Percentiles rank a stretch among this genome's conserved stretches.
Conservation (phyloP, 2,888 invertebrate species). For the Drosophila nigricruria region DNA sequence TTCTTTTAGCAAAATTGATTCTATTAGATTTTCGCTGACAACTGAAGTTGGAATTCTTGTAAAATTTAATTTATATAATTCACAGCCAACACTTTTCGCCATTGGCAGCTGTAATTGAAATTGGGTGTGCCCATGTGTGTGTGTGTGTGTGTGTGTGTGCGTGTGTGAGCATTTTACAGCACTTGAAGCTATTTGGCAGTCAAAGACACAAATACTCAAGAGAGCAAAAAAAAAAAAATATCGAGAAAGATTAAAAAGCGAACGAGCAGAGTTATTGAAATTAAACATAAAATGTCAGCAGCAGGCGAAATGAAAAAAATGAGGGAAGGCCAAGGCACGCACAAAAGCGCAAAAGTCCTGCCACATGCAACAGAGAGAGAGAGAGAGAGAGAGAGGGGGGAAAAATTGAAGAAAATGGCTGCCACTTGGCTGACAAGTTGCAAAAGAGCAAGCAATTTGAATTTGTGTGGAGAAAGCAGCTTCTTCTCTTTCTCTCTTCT, state of each 20-base stretch:
- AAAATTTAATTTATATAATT: slow-evolving; percentile 68
- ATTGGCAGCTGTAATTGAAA: slow-evolving; percentile 78
- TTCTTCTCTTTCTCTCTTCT: not conserved
- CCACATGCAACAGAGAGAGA: slow-evolving; percentile 58
- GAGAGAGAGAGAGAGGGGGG: not conserved
- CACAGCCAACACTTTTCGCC: slow-evolving; percentile 66
- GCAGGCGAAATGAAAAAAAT: slow-evolving; percentile 50
- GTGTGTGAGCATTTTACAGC: slow-evolving; percentile 40
- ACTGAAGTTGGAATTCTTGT: slow-evolving; percentile 33
- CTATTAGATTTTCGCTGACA: slow-evolving; percentile 35
- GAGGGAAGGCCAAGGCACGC: slow-evolving; percentile 60
- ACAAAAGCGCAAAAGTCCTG: slow-evolving; percentile 76
- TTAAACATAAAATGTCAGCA: slow-evolving; percentile 81
- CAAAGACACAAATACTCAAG: slow-evolving; percentile 62
- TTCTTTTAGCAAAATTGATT: not conserved
- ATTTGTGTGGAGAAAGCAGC: slow-evolving; percentile 52
- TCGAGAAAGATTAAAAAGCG: slow-evolving; percentile 55
- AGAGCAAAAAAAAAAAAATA: slow-evolving; percentile 9
- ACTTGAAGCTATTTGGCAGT: slow-evolving; percentile 71
- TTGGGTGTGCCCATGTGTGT: slow-evolving; percentile 9
- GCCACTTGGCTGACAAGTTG: slow-evolving; percentile 74
- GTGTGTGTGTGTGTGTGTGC: slow-evolving; percentile 2
- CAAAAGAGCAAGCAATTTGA: slow-evolving; percentile 77
- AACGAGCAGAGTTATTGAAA: slow-evolving; percentile 78
- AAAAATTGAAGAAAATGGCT: slow-evolving; percentile 49